Base-by-base conservation (phyloP, 2,888 invertebrate species). In the Gastracanthus pulcherrimus region DNA sequence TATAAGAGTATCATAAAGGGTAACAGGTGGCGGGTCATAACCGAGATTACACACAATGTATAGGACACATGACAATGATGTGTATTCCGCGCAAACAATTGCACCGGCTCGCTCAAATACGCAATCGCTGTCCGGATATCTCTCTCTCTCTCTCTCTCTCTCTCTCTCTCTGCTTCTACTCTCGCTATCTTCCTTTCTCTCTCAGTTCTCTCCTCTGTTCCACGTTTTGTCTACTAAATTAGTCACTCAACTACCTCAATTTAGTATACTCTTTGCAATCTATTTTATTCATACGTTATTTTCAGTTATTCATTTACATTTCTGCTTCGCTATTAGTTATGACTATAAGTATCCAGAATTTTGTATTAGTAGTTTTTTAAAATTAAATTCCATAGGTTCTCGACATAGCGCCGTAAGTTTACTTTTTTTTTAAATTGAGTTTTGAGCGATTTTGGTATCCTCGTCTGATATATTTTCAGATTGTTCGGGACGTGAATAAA, bases 11-110 rank as follows among this genome's bases (percentile, higher is more conserved):
- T 86, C 83, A 84, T 83, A 82, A 81, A 70, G 84, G 86, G 87
- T 89, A 88, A 88, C 88, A 88, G 89, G 88, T 89, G 88, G 87
- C 81, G 86, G 81, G 60, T 81, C 72, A 81, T 80, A 80, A 80
- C 80, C 74, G 69, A 80, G 80, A 80, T 80, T 80, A 74, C 80
- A 74, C 67, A 67, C 55, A 67, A 48, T 58, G 60, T 36, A 74
- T 48, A 74, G 72, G 64, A 71, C 60, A 74, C 80, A 38, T 55
- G 80, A 80, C 80, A 74, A 74, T 80, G 80, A 80, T 74, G 80
- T 80, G 80, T 80, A 80, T 80, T 80, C 67, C 69, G 74, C 69
- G 79, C 79, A 80, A 80, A 80, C 74, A 80, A 80, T 80, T 80
- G 74, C 74, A 19, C 38, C 60, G 48, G 60, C 79, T 79, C 74